A percentile compares a stretch with the other conserved stretches of the same genome.
Evolutionary conservation across 2,888 invertebrate genomes (phyloP).

Genomic region (Phalangium opilio): DNA sequence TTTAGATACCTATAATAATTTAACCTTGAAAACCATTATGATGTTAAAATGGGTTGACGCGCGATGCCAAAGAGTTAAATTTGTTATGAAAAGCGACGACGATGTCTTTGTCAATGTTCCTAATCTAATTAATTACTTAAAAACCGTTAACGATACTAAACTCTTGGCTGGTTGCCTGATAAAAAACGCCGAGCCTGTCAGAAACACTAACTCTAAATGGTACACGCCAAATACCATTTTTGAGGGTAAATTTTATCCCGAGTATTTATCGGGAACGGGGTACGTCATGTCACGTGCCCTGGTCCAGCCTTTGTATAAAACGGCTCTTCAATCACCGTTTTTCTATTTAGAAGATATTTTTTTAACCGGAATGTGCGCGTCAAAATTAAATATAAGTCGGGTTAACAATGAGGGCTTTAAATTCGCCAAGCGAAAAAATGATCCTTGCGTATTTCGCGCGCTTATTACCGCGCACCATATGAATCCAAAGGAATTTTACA

Average conservation of each 20-base stretch:
- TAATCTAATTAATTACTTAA: constrained; percentile 12
- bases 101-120: constrained; percentile 18
- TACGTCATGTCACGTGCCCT: constrained; percentile 19
- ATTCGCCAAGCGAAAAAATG: constrained; percentile 18
- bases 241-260: constrained; percentile 18
- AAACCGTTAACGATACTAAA: constrained; percentile 5
- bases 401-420: constrained; percentile 17
- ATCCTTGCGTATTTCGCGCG: constrained; percentile 13
- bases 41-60: constrained; percentile 60
- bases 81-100: constrained; percentile 18
- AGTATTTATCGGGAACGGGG: constrained; percentile 23
- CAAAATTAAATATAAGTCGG: constrained; percentile 11
- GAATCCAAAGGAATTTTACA: constrained; percentile 12
- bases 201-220: constrained; percentile 20
- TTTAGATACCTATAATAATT: constrained; percentile 67
- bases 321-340: constrained; percentile 15
- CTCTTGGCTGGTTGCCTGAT: constrained; percentile 21
- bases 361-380: constrained; percentile 17
- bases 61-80: constrained; percentile 8
- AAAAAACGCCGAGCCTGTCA: constrained; percentile 18
- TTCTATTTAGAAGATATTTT: constrained; percentile 20
- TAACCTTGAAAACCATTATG: constrained; percentile 69
- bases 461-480: constrained; percentile 18
- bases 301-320: constrained; percentile 10
- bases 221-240: constrained; percentile 18